These are phyloP conservation scores for Eueremaeus valkanovi DNA, from an alignment of 2,888 invertebrate genomes.

Conservation along the genomic window DNA sequence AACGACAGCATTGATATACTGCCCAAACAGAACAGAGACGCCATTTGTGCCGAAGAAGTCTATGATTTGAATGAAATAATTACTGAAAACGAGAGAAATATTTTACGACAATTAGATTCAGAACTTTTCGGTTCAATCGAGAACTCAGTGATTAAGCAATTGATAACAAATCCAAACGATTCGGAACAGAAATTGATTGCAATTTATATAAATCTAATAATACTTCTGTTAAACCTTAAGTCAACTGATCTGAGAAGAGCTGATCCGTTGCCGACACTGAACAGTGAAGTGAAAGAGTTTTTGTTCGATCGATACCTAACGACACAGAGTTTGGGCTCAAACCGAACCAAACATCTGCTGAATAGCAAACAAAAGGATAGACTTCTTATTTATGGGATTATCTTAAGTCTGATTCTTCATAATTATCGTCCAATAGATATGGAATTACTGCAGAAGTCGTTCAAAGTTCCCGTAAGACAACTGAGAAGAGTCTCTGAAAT, in stretches of 20 bases:
- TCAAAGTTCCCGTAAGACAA: conserved; percentile 17
- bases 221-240: conserved; percentile 18
- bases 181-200: conserved; percentile 27
- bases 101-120: conserved; percentile 19
- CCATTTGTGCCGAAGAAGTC: conserved; percentile 34
- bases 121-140: conserved; percentile 29
- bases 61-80: conserved; percentile 39
- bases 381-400: conserved; percentile 18
- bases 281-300: conserved; percentile 14
- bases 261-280: conserved; percentile 36
- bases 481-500: conserved; percentile 31
- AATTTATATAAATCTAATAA: conserved; percentile 35
- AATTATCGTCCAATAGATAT: conserved; percentile 34
- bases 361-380: conserved; percentile 34
- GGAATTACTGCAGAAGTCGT: conserved; percentile 34
- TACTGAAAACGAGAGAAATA: conserved; percentile 11
- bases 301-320: conserved; percentile 34
- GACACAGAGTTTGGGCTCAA: not conserved
- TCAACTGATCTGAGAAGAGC: conserved; percentile 1
- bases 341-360: not conserved
- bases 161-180: conserved; percentile 7
- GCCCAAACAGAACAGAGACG: conserved; percentile 34
- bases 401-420: conserved; percentile 35
- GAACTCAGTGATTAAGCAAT: conserved; percentile 28
- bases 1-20: conserved; percentile 32